Percentiles rank a stretch among this genome's conserved stretches.
phyloP scores from a whole-genome alignment of 92 coral and sea anemone species.

The Palythoa caribaeorum region DNA sequence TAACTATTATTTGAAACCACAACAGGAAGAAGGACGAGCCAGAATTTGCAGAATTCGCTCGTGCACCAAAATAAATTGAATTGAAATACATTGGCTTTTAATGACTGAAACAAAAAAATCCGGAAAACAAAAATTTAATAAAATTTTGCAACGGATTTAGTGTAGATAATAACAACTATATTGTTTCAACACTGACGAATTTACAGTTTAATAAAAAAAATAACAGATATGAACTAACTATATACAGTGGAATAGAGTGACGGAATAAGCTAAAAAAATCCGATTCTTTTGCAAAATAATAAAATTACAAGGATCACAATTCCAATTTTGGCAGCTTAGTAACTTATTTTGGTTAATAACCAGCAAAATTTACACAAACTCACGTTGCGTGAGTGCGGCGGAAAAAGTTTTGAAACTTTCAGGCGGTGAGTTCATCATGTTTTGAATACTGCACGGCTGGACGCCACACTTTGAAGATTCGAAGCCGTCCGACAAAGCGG shows the following conservation, averaged over 20 bases:
- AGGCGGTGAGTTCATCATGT: constrained; percentile 33
- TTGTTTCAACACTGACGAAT: background rate
- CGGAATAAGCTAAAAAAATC: background rate
- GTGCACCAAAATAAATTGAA: background rate
- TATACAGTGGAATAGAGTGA: background rate
- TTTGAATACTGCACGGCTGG: constrained; percentile 39
- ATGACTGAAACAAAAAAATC: background rate
- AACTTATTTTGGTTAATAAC: background rate
- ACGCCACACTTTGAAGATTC: constrained; percentile 44
- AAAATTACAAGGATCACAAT: background rate
- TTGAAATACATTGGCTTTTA: background rate
- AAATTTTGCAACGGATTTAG: background rate
- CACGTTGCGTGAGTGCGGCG: constrained; percentile 50
- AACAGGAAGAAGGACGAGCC: too few species aligned
- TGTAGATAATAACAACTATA: background rate
- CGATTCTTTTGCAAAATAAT: background rate
- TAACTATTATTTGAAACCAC: too few species aligned
- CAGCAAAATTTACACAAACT: background rate
- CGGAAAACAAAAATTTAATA: background rate
- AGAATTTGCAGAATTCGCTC: too few species aligned
- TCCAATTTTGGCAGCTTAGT: background rate
- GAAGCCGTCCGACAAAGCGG: constrained; percentile 29
- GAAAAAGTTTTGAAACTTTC: constrained; percentile 46
- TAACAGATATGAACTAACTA: background rate
- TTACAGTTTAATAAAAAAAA: constrained; percentile 1